Conservation (phyloP, 2,888 invertebrate genomes). For the Lithophane leautieri region DNA sequence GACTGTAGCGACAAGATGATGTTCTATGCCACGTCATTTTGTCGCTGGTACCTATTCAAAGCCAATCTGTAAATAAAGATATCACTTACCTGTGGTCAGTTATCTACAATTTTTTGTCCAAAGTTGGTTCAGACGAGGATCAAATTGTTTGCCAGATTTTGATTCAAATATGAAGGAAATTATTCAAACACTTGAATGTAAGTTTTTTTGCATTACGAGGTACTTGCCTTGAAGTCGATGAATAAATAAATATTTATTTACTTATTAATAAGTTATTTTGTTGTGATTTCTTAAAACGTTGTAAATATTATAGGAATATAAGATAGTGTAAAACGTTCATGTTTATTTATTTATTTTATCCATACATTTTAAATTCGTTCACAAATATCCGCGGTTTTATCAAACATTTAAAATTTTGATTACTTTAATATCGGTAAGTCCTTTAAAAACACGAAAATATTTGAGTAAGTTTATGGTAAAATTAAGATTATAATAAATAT, state of each 20-base stretch:
- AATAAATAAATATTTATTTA: slow-evolving; percentile 77
- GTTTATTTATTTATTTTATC: slow-evolving; percentile 62
- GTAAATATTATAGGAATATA: slow-evolving; percentile 74
- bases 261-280: slow-evolving; percentile 84
- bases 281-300: slow-evolving; percentile 83
- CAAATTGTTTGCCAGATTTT: slow-evolving; percentile 24
- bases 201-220: slow-evolving; percentile 43
- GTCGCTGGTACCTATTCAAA: slow-evolving; percentile 23
- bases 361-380: slow-evolving; percentile 45
- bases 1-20: slow-evolving; percentile 49
- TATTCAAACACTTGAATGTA: slow-evolving; percentile 22
- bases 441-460: slow-evolving; percentile 29
- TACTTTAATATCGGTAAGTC: background rate
- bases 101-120: slow-evolving; percentile 14
- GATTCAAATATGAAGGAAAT: slow-evolving; percentile 12
- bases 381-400: slow-evolving; percentile 12
- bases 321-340: slow-evolving; percentile 71
- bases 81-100: slow-evolving; percentile 10
- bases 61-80: slow-evolving; percentile 23
- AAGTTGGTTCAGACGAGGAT: slow-evolving; percentile 24
- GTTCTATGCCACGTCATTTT: slow-evolving; percentile 36
- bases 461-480: slow-evolving; percentile 7
- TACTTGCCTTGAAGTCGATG: slow-evolving; percentile 39
- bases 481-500: slow-evolving; percentile 53
- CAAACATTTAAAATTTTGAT: background rate